Evolutionary conservation across 2,797 vertebrate genomes (phyloP), one percentile per base, ranked within the genome.

Genomic region (Parauchenoglanis punctatus): DNA sequence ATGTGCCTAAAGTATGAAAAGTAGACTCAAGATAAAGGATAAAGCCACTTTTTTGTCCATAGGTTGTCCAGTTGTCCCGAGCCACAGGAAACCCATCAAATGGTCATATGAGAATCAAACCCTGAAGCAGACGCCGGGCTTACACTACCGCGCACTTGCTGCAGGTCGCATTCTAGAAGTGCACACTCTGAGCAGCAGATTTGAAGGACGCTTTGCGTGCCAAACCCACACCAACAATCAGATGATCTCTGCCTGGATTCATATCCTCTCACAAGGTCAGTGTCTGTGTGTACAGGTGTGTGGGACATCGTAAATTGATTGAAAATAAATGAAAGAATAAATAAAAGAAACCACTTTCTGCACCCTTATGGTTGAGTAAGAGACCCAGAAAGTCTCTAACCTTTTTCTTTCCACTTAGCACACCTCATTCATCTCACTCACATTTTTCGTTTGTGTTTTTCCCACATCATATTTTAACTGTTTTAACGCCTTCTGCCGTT

Each of bases 141-240:
- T 95, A 85, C 94, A 93, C 49, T 93, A 96, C 91, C 92, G 90
- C 86, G 85, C 92, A 81, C 91, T 97, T 88, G 93, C 84, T 75
- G 94, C 94, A 56, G 96, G 96, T 8, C 95, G 94, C 0, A 93
- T 97, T 88, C 93, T 97, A 54, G 96, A 97, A 93, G 95, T 97
- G 91, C 95, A 94, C 92, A 94, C 95, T 3, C 91, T 81, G 73
- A 93, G 93, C 18, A 92, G 87, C 81, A 93, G 82, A 77, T 95
- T 96, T 89, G 91, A 92, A 18, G 96, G 96, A 88, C 94, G 87
- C 2, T 96, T 95, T 89, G 92, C 88, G 59, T 97, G 96, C 58
- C 94, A 94, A 92, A 95, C 95, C 7, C 89, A 93, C 86, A 77
- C 92, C 83, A 90, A 87, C 88, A 77, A 89, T 31, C 96, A 94